Evolutionary conservation across 2,797 vertebrate species (phyloP), one percentile per base, ranked within the genome.

Genomic region (Erethizon dorsatum): DNA sequence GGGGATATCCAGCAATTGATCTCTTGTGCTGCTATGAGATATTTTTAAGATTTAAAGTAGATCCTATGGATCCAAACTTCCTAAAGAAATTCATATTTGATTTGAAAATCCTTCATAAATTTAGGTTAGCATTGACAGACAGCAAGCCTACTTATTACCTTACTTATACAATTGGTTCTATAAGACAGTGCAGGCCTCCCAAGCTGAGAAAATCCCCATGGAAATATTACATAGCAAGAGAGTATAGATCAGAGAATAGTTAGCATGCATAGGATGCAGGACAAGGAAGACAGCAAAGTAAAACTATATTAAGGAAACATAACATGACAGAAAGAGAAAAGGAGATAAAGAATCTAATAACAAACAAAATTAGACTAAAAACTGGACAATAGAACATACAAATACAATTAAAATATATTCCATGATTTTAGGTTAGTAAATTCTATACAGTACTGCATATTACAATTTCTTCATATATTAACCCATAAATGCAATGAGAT

Each of bases 341-440:
- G 41, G 13, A 7, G 10, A 67, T 10, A 26, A 85, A 65, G 47
- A 54, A 71, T 88, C 80, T 82, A 61, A 52, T 54, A 80, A 54
- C 82, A 93, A 88, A 77, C n/a, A 75, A n/a, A 83, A 82, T 61
- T 82, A 41, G 56, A 87, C n/a, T 92, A 56, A 94, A 94, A 95
- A 77, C 11, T 77, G 20, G n/a, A 75, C 2, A 91, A 8, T 50
- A 56, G 67, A 73, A 67, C 83, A 86, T 78, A 22, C 12, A 90
- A 88, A 80, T 85, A 80, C 45, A 73, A 59, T 83, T 88, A 63
- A 94, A 96, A 87, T 37, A 57, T 1, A 84, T 52, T 82, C 4
- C 17, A 41, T 56, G 28, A 24, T 85, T 91, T 90, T 84, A 71
- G 90, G 9, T 67, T 85, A 57, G 47, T 83, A 92, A 95, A 78